Evolutionary conservation across 2,113 vertebrate species (phyloP), one percentile per base, ranked within the genome.

Genomic region (Empidonax traillii): DNA sequence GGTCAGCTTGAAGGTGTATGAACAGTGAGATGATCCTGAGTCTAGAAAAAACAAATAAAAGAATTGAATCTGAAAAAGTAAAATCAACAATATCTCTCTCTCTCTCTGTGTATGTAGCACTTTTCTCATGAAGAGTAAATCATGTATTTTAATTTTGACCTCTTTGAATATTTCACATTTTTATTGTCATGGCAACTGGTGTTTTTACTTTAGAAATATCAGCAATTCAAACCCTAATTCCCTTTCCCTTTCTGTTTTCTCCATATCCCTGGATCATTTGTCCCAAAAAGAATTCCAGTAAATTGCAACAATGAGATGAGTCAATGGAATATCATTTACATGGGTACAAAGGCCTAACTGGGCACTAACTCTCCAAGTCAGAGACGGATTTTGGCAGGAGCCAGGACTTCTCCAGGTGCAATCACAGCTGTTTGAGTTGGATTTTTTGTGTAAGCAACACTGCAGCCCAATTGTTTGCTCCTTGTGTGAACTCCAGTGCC

Each of bases 161-260:
- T 87, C 90, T 90, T 59, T 71, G 86, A 93, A 81, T 95, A 92
- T 92, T 96, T 92, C 89, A 88, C 74, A 88, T 92, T 95, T 94
- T 93, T 94, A 97, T 96, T 92, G 96, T 97, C 93, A 95, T 95
- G 89, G 96, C 80, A 97, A 96, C 93, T 86, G 65, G 47, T 90
- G 52, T 30, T 94, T 96, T 92, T 89, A 47, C 43, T 84, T 90
- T 89, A 93, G 76, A 88, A 95, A 90, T 89, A 89, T 31, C 83
- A 89, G 72, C 59, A 63, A 63, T 89, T 93, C 72, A 88, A 74
- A 93, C 63, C 3, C 19, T 71, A 71, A 74, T 92, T 92, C 39
- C 43, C 27, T 86, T 92, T 63, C 16, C 12, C 17, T 90, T 92
- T 61, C 35, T 86, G 55, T 11, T 14, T 94, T 83, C 47, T 86